phyloP scores from a whole-genome alignment of 2,113 vertebrate species.

The Pelusios castaneus region DNA sequence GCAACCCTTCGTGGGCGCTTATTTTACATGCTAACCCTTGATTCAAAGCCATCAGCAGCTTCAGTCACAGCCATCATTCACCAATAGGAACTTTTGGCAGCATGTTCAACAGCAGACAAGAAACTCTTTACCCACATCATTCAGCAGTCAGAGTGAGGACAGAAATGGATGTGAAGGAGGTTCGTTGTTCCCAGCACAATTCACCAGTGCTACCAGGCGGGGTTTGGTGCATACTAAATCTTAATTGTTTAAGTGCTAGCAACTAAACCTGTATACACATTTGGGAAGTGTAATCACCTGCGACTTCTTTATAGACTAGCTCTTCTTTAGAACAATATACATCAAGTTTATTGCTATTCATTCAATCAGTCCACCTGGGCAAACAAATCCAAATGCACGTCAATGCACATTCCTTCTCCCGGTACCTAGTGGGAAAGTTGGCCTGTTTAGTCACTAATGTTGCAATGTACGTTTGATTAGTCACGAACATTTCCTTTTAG shows the following conservation, averaged over 20 bases:
- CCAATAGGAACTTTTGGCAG: background rate
- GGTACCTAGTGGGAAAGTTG: background rate
- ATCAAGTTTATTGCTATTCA: background rate
- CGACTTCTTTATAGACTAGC: background rate
- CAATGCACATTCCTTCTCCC: rapidly evolving
- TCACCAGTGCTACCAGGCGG: constrained; percentile 7
- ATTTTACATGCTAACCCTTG: background rate
- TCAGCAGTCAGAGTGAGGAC: rapidly evolving
- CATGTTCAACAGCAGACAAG: rapidly evolving
- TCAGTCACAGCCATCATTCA: background rate
- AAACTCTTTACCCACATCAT: background rate
- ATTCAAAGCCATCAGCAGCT: background rate
- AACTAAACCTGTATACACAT: background rate
- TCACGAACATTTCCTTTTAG: background rate
- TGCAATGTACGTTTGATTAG: background rate
- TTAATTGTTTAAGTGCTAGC: background rate
- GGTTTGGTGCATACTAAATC: background rate
- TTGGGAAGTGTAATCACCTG: background rate
- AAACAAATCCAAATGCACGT: background rate
- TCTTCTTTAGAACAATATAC: background rate
- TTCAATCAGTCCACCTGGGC: background rate
- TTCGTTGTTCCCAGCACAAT: background rate
- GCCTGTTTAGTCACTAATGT: background rate
- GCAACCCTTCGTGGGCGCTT: background rate
- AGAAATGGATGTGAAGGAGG: background rate